Conservation (phyloP, 2,797 vertebrate genomes). For the Aldrovandia affinis region DNA sequence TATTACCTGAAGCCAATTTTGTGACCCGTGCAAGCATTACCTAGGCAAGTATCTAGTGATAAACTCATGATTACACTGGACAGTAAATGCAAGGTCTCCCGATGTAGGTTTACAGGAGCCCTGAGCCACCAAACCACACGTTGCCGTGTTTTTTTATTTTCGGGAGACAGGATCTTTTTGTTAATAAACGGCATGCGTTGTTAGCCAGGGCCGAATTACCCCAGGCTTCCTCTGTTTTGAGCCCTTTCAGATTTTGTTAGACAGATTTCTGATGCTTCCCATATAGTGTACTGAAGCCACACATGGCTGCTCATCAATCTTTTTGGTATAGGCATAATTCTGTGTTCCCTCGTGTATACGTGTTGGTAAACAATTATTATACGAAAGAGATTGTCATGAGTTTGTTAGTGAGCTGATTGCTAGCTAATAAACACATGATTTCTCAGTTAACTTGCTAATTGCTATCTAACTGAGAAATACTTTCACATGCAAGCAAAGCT, state of each 20-base stretch:
- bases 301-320: background rate
- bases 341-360: background rate
- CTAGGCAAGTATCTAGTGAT: constrained; percentile 75
- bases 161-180: constrained; percentile 72
- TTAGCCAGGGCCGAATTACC: constrained; percentile 64
- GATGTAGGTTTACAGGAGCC: constrained; percentile 67
- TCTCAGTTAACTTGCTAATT: background rate
- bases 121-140: too few species aligned
- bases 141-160: background rate
- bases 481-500: too few species aligned
- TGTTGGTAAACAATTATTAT: background rate
- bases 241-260: background rate
- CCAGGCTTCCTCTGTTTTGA: constrained; percentile 38
- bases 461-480: too few species aligned
- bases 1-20: background rate
- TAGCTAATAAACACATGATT: background rate
- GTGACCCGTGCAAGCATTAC: constrained; percentile 63
- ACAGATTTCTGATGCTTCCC: background rate
- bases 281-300: background rate
- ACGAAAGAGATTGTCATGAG: background rate
- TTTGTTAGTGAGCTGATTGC: background rate
- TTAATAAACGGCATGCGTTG: constrained; percentile 73
- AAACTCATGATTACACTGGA: constrained; percentile 74
- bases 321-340: background rate
- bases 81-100: constrained; percentile 71